These are phyloP conservation scores for Zygogramma bicolorata DNA, from an alignment of 2,888 invertebrate species.

Conservation along the genomic window DNA sequence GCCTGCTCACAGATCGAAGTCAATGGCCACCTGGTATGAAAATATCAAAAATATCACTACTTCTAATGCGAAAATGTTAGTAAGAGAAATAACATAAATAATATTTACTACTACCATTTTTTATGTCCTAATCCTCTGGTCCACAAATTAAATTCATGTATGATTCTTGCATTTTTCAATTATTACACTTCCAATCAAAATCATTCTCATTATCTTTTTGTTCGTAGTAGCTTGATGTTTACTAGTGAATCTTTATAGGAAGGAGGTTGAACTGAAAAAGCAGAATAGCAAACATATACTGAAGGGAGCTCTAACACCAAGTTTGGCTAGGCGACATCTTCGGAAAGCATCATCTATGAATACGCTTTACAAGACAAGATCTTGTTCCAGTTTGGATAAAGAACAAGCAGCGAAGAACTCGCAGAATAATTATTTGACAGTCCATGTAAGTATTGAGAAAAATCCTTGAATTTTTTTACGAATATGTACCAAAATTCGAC, in stretches of 20 bases:
- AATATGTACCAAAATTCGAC: too few relatives aligned
- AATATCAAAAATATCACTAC: too few relatives aligned
- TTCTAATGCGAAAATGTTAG: too few relatives aligned
- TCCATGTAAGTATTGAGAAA: slow-evolving; percentile 75
- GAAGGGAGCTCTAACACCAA: slow-evolving; percentile 85
- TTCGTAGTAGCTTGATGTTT: background rate
- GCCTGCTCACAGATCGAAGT: too few relatives aligned
- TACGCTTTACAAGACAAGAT: slow-evolving; percentile 76
- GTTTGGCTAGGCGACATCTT: slow-evolving; percentile 78
- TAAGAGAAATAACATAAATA: too few relatives aligned
- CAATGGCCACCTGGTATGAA: too few relatives aligned
- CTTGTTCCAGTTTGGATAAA: slow-evolving; percentile 78
- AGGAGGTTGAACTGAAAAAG: slow-evolving; percentile 59
- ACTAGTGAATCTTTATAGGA: slow-evolving; percentile 42
- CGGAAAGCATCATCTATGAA: slow-evolving; percentile 74
- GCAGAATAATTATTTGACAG: slow-evolving; percentile 80
- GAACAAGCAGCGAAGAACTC: slow-evolving; percentile 70
- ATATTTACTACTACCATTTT: too few relatives aligned
- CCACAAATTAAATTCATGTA: too few relatives aligned
- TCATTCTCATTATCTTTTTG: background rate
- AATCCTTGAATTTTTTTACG: too few relatives aligned
- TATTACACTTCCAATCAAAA: background rate
- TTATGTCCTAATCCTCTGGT: too few relatives aligned
- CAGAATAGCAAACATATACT: slow-evolving; percentile 81
- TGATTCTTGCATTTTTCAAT: background rate